Percentiles rank a stretch among this genome's conserved stretches.
These are phyloP conservation scores for Manis crassicaudata DNA, from an alignment of 2,797 vertebrate species.

Conservation along the genomic window DNA sequence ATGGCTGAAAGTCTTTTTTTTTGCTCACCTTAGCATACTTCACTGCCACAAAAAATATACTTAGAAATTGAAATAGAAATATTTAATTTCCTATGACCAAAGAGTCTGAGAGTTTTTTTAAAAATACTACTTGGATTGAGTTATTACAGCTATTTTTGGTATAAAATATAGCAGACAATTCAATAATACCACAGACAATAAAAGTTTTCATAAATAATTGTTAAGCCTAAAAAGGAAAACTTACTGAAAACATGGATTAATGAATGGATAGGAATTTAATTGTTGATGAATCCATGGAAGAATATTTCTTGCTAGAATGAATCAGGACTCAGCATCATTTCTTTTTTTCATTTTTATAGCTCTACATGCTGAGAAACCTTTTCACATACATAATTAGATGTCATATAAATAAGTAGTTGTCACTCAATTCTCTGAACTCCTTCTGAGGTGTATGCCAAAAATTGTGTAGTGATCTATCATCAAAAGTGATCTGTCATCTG, in stretches of 20 bases:
- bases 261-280: background rate
- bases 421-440: background rate
- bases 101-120: background rate
- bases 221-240: slow-evolving; percentile 20
- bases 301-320: background rate
- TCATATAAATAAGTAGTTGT: background rate
- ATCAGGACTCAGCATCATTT: background rate
- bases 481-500: background rate
- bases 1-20: background rate
- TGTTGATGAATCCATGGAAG: background rate
- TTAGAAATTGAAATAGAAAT: slow-evolving; percentile 39
- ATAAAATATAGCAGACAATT: background rate
- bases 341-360: background rate
- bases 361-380: background rate
- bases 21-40: background rate
- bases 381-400: background rate
- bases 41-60: slow-evolving; percentile 11
- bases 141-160: background rate
- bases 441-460: background rate
- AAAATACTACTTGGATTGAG: background rate
- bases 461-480: background rate
- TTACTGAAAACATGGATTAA: background rate
- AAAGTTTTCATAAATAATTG: background rate
- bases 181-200: background rate
- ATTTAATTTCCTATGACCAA: background rate